Conservation (phyloP, 2,113 vertebrate genomes). For the Agapornis roseicollis region DNA sequence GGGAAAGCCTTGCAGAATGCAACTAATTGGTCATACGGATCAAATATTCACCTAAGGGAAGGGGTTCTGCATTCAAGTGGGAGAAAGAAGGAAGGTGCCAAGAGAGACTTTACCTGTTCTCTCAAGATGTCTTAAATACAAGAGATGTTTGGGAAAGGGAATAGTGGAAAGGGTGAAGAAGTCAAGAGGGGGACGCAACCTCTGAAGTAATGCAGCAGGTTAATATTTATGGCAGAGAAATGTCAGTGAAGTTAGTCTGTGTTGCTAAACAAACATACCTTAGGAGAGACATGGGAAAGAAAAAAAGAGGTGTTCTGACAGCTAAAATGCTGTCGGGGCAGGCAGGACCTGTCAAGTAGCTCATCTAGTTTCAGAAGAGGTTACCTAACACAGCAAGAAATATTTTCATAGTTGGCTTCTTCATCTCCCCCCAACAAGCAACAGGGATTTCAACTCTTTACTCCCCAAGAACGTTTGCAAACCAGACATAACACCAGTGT, state of each 20-base stretch:
- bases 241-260: background rate
- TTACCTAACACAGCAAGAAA: conserved; percentile 28
- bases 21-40: background rate
- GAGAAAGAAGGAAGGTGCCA: background rate
- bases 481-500: background rate
- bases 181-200: background rate
- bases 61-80: background rate
- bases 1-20: background rate
- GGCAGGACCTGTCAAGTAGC: conserved; percentile 56
- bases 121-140: background rate
- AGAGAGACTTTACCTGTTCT: background rate
- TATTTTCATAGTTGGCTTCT: background rate
- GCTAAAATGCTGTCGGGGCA: conserved; percentile 36
- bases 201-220: background rate
- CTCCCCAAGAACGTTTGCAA: background rate
- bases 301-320: background rate
- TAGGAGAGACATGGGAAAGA: background rate
- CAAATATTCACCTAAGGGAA: conserved; percentile 8
- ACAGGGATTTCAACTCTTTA: background rate
- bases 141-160: background rate
- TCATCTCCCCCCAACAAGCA: background rate
- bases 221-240: background rate
- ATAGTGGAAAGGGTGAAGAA: background rate
- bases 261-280: conserved; percentile 11
- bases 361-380: conserved; percentile 35